Evolutionary conservation across 2,888 invertebrate species (phyloP).

Genomic region (Toxonevra muliebris): DNA sequence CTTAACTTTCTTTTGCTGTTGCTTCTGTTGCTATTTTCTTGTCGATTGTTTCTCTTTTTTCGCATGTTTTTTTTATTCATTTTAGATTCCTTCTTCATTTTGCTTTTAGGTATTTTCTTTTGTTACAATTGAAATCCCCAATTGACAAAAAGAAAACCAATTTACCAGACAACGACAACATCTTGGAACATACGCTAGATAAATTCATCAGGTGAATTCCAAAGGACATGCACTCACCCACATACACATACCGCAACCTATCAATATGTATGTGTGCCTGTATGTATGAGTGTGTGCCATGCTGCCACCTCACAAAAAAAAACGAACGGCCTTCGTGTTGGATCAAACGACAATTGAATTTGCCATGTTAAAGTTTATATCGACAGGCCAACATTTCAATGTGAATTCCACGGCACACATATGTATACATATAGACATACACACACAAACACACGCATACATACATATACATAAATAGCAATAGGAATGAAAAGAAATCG

Average conservation of each 20-base stretch:
- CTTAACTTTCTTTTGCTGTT: neutral
- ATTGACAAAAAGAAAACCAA: constrained; percentile 64
- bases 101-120: constrained; percentile 44
- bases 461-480: constrained; percentile 9
- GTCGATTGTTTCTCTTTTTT: no score
- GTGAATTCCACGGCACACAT: constrained; percentile 7
- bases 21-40: neutral
- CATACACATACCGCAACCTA: constrained; percentile 16
- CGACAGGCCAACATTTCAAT: constrained; percentile 35
- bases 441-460: constrained; percentile 14
- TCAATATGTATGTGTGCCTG: constrained; percentile 24
- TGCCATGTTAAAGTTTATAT: constrained; percentile 55
- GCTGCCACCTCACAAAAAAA: constrained; percentile 6
- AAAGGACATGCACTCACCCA: constrained; percentile 37
- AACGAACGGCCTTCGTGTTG: constrained; percentile 34
- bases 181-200: constrained; percentile 49
- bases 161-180: constrained; percentile 60
- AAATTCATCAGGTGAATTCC: constrained; percentile 63
- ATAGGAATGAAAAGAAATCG: constrained; percentile 20
- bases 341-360: constrained; percentile 57
- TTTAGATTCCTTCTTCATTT: constrained; percentile 11
- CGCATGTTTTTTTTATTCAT: neutral
- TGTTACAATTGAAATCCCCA: constrained; percentile 62
- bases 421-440: constrained; percentile 7
- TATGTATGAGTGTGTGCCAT: constrained; percentile 23